Evolutionary conservation across 2,888 invertebrate species (phyloP).

Genomic region (Amphipoea oculea): DNA sequence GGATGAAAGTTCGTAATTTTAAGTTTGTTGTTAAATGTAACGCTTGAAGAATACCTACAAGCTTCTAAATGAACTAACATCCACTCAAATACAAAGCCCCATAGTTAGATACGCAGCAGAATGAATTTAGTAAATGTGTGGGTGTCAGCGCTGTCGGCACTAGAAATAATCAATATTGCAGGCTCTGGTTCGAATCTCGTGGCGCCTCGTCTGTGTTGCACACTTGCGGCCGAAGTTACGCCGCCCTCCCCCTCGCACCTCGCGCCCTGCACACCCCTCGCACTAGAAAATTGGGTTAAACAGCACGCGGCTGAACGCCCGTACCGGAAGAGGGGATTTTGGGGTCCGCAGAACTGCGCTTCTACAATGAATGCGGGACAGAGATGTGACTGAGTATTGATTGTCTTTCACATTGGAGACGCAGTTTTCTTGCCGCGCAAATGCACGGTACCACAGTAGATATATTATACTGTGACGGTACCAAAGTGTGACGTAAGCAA

Average conservation of each 20-base stretch:
- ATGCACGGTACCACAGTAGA: slow-evolving; percentile 50
- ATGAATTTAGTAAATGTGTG: slow-evolving; percentile 56
- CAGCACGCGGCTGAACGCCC: slow-evolving; percentile 86
- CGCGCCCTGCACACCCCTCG: slow-evolving; percentile 83
- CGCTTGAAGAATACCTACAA: slow-evolving; percentile 10
- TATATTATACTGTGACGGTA: too few relatives aligned
- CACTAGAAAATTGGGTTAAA: slow-evolving; percentile 90
- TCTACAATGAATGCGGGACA: slow-evolving; percentile 88
- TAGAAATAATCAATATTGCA: slow-evolving; percentile 88
- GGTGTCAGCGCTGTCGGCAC: slow-evolving; percentile 69
- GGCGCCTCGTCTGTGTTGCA: slow-evolving; percentile 84
- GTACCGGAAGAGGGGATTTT: slow-evolving; percentile 88
- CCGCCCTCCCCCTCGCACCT: slow-evolving; percentile 77
- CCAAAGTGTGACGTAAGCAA: slow-evolving; percentile 38
- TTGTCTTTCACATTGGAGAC: slow-evolving; percentile 84
- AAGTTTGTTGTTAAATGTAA: not conserved
- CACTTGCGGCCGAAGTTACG: slow-evolving; percentile 86
- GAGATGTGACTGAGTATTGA: slow-evolving; percentile 89
- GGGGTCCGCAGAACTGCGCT: slow-evolving; percentile 86
- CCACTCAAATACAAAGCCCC: slow-evolving; percentile 13
- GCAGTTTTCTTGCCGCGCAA: slow-evolving; percentile 76
- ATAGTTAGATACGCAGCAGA: slow-evolving; percentile 52
- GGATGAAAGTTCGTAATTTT: not conserved
- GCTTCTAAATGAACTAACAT: not conserved
- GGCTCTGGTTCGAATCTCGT: slow-evolving; percentile 82